A percentile compares a stretch with the other conserved stretches of the same genome.
phyloP scores from a whole-genome alignment of 1,140 invertebrate genomes.

The Tetramorium alpestre region DNA sequence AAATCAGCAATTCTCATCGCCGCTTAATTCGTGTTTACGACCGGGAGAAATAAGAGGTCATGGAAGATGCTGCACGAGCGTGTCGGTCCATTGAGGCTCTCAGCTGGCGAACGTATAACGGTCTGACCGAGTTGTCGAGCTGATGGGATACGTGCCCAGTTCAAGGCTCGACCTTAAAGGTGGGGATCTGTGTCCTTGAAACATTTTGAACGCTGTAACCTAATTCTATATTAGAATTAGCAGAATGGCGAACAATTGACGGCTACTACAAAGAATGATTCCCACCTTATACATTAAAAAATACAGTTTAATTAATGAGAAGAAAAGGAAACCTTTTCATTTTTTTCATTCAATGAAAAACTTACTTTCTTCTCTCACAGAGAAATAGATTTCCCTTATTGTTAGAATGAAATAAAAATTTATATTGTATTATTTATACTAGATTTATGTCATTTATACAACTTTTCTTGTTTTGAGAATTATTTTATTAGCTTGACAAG shows the following conservation, averaged over 20 bases:
- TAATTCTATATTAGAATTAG: not conserved
- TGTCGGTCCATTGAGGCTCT: slow-evolving; percentile 80
- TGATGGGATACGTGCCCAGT: slow-evolving; percentile 55
- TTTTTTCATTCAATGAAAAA: not conserved
- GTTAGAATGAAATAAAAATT: not conserved
- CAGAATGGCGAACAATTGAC: not conserved
- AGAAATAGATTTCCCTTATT: not conserved
- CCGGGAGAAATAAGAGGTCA: slow-evolving; percentile 66
- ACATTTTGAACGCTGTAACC: slow-evolving; percentile 61
- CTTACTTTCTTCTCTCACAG: not conserved
- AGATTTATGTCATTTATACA: not conserved
- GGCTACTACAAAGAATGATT: not conserved
- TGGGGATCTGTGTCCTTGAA: slow-evolving; percentile 77
- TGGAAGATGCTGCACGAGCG: slow-evolving; percentile 68
- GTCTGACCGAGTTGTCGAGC: slow-evolving; percentile 78
- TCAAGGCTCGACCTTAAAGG: slow-evolving; percentile 73
- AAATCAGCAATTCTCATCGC: slow-evolving; percentile 5
- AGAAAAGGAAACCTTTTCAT: not conserved
- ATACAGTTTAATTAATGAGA: not conserved
- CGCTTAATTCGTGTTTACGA: slow-evolving; percentile 48
- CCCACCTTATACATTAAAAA: not conserved
- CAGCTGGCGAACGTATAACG: slow-evolving; percentile 80
- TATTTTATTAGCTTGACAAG: not conserved
- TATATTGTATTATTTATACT: not conserved
- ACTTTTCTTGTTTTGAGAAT: not conserved